Evolutionary conservation across 2,888 invertebrate species (phyloP), one percentile per base, ranked within the genome.

Genomic region (Auanema sp.): DNA sequence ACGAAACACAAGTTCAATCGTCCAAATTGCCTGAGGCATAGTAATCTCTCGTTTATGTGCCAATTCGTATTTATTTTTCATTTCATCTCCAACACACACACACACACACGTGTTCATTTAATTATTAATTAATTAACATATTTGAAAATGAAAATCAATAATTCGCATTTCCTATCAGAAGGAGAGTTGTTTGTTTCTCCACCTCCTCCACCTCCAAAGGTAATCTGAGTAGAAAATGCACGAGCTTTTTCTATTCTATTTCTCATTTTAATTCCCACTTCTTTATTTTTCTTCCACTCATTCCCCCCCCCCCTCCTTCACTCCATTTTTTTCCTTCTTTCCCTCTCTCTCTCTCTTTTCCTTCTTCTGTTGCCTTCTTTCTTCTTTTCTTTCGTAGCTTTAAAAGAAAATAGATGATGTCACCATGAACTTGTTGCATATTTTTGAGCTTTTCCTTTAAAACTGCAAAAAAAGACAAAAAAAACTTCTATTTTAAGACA

Each of bases 401-500:
- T 16, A 40, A 16, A 47, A 50, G 4, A 24, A 23, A 24, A 1
- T 18, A 50, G 50, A n/a, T 12, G 24, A 24, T 23, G 50, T 23
- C 47, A 47, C 14, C 18, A 23, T 52, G 52, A 47, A 47, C 47
- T 47, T 47, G 47, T 47, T 21, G 21, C 47, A 47, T 47, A 47
- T 47, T 47, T 12, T 18, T 18, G 47, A 47, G 47, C 21, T 47
- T 47, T n/a, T 16, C 12, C 16, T 40, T 55, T 21, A 18, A 16
- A 47, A 47, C 47, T 47, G 16, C 47, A 47, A 21, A 16, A n/a
- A n/a, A n/a, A n/a, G n/a, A n/a, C n/a, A n/a, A n/a, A n/a, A n/a
- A n/a, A 16, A 47, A 47, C 47, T 16, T 47, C 16, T 18, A 47
- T 51, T 66, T 69, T 8, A 61, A 72, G 72, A 47, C 72, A 72